Conservation (phyloP, 2,113 vertebrate species). For the Crotophaga sulcirostris region DNA sequence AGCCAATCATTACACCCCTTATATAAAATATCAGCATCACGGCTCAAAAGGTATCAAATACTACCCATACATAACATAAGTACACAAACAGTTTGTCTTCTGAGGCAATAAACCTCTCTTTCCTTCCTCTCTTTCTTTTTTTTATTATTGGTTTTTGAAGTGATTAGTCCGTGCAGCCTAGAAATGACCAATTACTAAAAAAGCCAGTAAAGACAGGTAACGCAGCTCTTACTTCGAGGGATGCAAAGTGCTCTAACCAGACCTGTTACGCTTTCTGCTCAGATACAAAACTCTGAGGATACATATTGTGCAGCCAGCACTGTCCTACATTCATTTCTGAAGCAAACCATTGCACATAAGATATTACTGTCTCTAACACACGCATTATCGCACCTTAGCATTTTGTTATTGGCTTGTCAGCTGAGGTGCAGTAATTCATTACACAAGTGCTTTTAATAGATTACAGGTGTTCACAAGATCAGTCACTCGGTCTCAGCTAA, state of each 20-base stretch:
- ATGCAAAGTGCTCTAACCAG: neutral
- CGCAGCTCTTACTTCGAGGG: neutral
- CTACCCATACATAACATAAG: neutral
- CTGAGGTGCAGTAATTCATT: neutral
- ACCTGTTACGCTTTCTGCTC: neutral
- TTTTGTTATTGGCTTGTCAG: neutral
- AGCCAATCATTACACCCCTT: neutral
- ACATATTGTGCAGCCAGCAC: fast-evolving
- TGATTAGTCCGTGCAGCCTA: neutral
- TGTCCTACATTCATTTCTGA: neutral
- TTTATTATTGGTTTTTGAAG: neutral
- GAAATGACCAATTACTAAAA: neutral
- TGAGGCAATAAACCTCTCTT: neutral
- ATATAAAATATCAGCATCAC: neutral
- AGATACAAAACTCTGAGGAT: neutral
- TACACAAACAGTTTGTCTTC: neutral
- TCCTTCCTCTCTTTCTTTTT: neutral
- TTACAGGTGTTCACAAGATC: neutral
- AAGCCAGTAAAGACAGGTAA: neutral
- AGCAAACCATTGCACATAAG: neutral
- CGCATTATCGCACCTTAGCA: neutral
- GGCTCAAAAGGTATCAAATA: neutral
- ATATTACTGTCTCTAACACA: neutral
- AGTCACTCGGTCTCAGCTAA: neutral
- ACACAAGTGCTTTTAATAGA: neutral